Base-by-base conservation (phyloP, 92 coral and sea anemone species). In the Epizoanthus stellaris region DNA sequence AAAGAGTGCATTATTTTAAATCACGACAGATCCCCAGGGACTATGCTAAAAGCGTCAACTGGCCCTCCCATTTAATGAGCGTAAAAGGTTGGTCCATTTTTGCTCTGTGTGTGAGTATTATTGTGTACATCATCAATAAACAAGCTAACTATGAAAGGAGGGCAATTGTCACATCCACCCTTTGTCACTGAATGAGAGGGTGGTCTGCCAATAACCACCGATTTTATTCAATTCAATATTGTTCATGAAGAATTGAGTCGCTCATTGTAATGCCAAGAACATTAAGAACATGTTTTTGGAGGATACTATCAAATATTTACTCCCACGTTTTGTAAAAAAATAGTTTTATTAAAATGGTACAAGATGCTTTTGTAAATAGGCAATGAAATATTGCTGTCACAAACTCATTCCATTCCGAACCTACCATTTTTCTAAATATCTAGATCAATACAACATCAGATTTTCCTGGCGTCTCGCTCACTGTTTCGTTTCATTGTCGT, bases 181-280 rank as follows among this genome's bases (percentile, higher is more conserved):
- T 63, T 79, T 79, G 72, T 62, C 3, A 21, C 38, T 30, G 59
- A 43, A 79, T 79, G 25, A 63, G 38, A 57, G 82, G 83, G 83
- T 59, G 73, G 83, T 19, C 59, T 10, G 34, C 13, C 83, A 70
- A 79, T 79, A 61, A 63, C 61, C 83, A 20, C 72, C 83, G 72
- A 79, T 79, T 64, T 79, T 63, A 63, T 79, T 79, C 83, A 79
- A 63, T 62, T 62, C 25, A 79, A 63, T 79, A 79, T 79, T 79
- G 83, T 63, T 14, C 83, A 21, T 39, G 71, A 79, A 42, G 2
- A n/a, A 23, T 63, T 79, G 59, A 42, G 16, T 23, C 25, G 49
- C 71, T 9, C 19, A 16, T 17, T 42, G 77, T n/a, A 19, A 42
- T 21, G 59, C 60, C 15, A 72, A 56, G 42, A 16, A 16, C 7